Conservation (phyloP, 2,888 invertebrate species). For the Trichopoda pennipes region DNA sequence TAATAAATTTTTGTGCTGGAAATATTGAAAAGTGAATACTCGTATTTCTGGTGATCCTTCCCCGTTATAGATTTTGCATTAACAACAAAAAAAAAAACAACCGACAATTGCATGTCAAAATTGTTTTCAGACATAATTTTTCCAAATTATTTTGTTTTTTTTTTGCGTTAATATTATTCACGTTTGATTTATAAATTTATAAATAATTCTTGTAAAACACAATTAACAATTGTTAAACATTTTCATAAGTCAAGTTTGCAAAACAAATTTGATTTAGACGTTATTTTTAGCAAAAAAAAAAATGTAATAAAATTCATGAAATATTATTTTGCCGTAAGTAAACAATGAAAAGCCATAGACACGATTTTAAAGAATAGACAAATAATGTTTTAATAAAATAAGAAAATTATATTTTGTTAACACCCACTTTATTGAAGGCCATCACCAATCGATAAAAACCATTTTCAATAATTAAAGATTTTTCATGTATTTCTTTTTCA, state of each 20-base stretch:
- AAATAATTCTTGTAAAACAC: constrained; percentile 33
- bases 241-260: constrained; percentile 56
- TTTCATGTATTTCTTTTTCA: not conserved
- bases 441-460: constrained; percentile 27
- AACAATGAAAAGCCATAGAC: constrained; percentile 16
- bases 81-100: no score
- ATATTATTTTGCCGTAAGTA: constrained; percentile 26
- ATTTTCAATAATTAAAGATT: constrained; percentile 6
- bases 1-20: no score
- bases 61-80: no score
- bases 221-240: constrained; percentile 9
- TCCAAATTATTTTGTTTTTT: constrained; percentile 9
- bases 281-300: not conserved
- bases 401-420: constrained; percentile 50
- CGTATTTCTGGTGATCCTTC: no score
- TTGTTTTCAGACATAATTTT: not conserved
- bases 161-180: constrained; percentile 16
- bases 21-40: no score
- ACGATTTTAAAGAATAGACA: not conserved
- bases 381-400: constrained; percentile 19
- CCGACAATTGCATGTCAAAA: constrained; percentile 27
- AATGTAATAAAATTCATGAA: constrained; percentile 1
- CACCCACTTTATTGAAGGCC: constrained; percentile 66
- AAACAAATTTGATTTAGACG: constrained; percentile 41
- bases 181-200: constrained; percentile 57